A percentile compares a stretch with the other conserved stretches of the same genome.
Evolutionary conservation across 1,140 invertebrate species (phyloP).

Genomic region (Luehdorfia chinensis): DNA sequence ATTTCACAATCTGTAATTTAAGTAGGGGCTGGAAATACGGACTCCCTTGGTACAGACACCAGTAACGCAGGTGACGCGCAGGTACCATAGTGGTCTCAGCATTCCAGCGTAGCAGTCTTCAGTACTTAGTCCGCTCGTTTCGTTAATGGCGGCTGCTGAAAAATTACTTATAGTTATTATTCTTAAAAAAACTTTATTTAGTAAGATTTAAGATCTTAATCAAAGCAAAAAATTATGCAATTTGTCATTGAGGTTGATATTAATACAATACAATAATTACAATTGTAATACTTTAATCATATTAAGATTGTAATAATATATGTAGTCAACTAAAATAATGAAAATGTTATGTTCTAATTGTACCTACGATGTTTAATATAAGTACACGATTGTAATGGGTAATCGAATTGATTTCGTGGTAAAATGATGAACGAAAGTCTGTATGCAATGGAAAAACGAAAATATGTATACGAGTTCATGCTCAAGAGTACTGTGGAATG

Average conservation of each 20-base stretch:
- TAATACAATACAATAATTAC: no score
- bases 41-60: conserved; percentile 21
- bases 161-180: conserved; percentile 20
- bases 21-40: conserved; percentile 28
- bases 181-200: no score
- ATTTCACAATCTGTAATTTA: conserved; percentile 41
- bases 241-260: background rate
- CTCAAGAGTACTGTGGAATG: conserved; percentile 12
- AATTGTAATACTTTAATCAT: no score
- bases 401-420: conserved; percentile 10
- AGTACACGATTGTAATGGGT: background rate
- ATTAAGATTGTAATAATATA: no score
- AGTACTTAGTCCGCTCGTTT: conserved; percentile 47
- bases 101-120: conserved; percentile 65
- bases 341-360: no score
- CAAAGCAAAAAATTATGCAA: background rate
- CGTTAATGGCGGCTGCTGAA: conserved; percentile 69
- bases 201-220: background rate
- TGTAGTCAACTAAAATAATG: no score
- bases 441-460: background rate
- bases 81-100: conserved; percentile 30
- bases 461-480: background rate
- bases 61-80: conserved; percentile 16
- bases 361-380: no score
- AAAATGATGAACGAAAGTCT: background rate